Evolutionary conservation across 1,140 invertebrate genomes (phyloP).

Genomic region (Palaemon carinicauda): DNA sequence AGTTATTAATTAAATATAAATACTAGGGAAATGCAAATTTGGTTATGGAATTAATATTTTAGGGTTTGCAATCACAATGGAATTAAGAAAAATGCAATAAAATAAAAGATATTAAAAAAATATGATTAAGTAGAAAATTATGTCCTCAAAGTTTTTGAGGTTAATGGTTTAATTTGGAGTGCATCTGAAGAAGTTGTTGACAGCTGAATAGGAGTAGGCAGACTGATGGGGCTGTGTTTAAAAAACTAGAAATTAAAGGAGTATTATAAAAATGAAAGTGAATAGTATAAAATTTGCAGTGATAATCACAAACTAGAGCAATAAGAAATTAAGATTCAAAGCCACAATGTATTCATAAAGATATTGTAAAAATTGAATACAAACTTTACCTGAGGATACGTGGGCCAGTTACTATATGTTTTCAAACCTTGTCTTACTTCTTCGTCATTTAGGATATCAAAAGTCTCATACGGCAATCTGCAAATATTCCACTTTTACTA

Average conservation of each 20-base stretch:
- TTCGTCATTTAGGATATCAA: conserved; percentile 93
- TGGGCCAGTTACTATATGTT: conserved; percentile 94
- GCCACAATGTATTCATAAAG: neutral
- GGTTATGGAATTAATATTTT: too few species aligned
- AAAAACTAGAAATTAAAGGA: neutral
- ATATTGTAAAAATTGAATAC: neutral
- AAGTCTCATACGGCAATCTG: conserved; percentile 68
- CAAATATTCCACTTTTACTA: neutral
- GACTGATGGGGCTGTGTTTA: too few species aligned
- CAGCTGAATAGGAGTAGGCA: too few species aligned
- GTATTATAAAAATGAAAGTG: neutral
- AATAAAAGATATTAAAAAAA: too few species aligned
- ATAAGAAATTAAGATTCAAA: neutral
- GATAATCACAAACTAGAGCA: neutral
- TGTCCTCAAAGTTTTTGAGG: too few species aligned
- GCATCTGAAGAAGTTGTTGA: too few species aligned
- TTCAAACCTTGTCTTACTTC: conserved; percentile 94
- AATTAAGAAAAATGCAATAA: too few species aligned
- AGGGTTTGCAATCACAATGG: too few species aligned
- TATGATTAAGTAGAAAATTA: too few species aligned
- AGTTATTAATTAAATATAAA: too few species aligned
- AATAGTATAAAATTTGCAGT: neutral
- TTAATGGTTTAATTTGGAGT: too few species aligned
- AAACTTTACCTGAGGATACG: conserved; percentile 75
- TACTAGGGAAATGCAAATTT: too few species aligned